Percentiles rank a stretch among this genome's conserved stretches.
These are phyloP conservation scores for Proterorhinus semilunaris DNA, from an alignment of 2,113 vertebrate genomes.

Conservation along the genomic window DNA sequence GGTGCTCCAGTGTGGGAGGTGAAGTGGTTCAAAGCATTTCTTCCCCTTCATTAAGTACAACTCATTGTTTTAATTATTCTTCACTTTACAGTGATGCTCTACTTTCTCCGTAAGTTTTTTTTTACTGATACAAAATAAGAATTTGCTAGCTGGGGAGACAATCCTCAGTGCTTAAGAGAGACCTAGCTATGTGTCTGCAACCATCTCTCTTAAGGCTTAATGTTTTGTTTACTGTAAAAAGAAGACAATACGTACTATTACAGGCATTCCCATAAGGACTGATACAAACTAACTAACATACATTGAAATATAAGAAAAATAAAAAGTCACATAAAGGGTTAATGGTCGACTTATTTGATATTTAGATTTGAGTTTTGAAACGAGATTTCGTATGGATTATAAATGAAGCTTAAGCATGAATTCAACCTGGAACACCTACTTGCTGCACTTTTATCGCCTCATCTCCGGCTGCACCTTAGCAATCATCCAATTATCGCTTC, in stretches of 20 bases:
- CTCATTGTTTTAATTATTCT: constrained; percentile 76
- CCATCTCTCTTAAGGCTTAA: neutral
- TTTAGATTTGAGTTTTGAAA: too few species aligned
- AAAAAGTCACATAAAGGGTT: too few species aligned
- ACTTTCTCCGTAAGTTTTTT: constrained; percentile 65
- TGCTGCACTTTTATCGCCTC: too few species aligned
- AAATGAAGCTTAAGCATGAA: too few species aligned
- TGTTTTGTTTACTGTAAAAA: neutral
- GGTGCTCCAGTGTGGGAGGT: constrained; percentile 58
- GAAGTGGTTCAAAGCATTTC: constrained; percentile 70
- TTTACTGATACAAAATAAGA: constrained; percentile 62
- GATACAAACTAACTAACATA: too few species aligned
- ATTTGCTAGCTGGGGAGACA: constrained; percentile 47
- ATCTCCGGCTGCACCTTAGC: too few species aligned
- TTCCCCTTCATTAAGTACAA: constrained; percentile 72
- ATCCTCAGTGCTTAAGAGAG: constrained; percentile 41
- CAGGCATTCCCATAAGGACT: too few species aligned
- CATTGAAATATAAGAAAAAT: too few species aligned
- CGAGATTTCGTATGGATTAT: too few species aligned
- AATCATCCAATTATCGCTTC: too few species aligned
- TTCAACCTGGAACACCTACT: too few species aligned
- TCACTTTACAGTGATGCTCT: constrained; percentile 55
- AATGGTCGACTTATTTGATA: too few species aligned
- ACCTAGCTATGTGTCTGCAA: constrained; percentile 3
- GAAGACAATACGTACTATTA: neutral